Conservation (phyloP, 2,797 vertebrate species). For the Australoheros facetus region DNA sequence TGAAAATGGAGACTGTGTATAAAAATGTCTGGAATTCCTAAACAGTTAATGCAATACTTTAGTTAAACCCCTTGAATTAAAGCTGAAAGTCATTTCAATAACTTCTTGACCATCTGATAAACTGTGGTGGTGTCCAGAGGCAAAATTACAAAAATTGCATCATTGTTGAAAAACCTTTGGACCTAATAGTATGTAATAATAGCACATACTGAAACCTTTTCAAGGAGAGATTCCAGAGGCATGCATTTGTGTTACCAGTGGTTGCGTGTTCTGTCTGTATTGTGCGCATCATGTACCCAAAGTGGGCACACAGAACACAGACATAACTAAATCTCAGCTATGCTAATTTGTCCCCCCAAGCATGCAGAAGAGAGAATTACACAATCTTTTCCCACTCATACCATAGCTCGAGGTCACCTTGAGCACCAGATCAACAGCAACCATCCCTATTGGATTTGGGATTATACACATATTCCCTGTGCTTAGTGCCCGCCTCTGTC, state of each 20-base stretch:
- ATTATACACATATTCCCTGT: conserved; percentile 69
- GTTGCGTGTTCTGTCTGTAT: conserved; percentile 23
- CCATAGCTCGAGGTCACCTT: conserved; percentile 72
- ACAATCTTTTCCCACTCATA: conserved; percentile 55
- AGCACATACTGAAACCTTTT: background rate
- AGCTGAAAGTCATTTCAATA: background rate
- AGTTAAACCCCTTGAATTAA: too few species aligned
- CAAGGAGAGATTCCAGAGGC: background rate
- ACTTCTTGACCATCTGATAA: background rate
- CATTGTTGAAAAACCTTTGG: background rate
- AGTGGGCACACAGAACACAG: conserved; percentile 18
- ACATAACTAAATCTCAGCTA: conserved; percentile 44
- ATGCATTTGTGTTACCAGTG: conserved; percentile 13
- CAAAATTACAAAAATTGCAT: background rate
- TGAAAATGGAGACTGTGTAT: too few species aligned
- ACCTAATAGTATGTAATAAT: too few species aligned
- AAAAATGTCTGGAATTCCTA: too few species aligned
- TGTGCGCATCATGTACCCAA: conserved; percentile 29
- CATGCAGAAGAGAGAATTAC: conserved; percentile 63
- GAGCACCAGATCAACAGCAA: conserved; percentile 56
- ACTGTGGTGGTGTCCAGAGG: background rate
- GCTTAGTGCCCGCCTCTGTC: conserved; percentile 40
- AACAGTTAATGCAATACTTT: too few species aligned
- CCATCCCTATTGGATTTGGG: conserved; percentile 65
- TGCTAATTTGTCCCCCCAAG: conserved; percentile 51